These are phyloP conservation scores for Rousettus madagascariensis DNA, from an alignment of 2,797 vertebrate genomes.

Conservation along the genomic window DNA sequence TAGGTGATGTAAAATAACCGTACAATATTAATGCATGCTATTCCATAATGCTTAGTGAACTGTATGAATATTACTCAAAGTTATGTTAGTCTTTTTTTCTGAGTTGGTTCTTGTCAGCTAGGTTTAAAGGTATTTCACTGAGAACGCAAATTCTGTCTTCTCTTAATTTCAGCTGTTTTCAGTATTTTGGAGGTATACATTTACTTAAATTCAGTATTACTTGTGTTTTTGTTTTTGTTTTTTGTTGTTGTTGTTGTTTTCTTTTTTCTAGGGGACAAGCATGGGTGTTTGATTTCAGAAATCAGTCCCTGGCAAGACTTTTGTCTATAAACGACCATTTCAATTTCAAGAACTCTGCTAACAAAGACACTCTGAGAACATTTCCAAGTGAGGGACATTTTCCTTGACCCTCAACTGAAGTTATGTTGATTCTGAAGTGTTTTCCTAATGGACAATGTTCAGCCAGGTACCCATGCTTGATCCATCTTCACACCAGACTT, in stretches of 20 bases:
- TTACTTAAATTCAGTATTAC: slow-evolving; percentile 91
- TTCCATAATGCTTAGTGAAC: slow-evolving; percentile 95
- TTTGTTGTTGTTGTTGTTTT: slow-evolving; percentile 61
- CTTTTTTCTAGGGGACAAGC: slow-evolving; percentile 83
- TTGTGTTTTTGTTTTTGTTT: slow-evolving; percentile 81
- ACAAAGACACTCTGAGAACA: slow-evolving; percentile 68
- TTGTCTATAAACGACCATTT: slow-evolving; percentile 81
- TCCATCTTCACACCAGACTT: slow-evolving; percentile 86
- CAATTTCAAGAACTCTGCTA: slow-evolving; percentile 82
- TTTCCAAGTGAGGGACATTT: slow-evolving; percentile 75
- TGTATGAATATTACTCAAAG: slow-evolving; percentile 92
- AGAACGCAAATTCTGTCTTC: slow-evolving; percentile 88
- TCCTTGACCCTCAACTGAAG: slow-evolving; percentile 65
- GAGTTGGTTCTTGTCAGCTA: slow-evolving; percentile 89
- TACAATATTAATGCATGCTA: slow-evolving; percentile 98
- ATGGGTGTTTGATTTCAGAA: slow-evolving; percentile 86
- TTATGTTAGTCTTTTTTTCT: slow-evolving; percentile 90
- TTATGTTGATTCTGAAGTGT: slow-evolving; percentile 53
- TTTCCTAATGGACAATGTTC: slow-evolving; percentile 81
- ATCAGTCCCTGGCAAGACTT: slow-evolving; percentile 84
- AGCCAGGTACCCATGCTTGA: slow-evolving; percentile 86
- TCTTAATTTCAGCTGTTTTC: slow-evolving; percentile 88
- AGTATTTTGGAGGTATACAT: slow-evolving; percentile 89
- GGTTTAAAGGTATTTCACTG: slow-evolving; percentile 90
- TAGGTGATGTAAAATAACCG: slow-evolving; percentile 96